Percentiles rank a stretch among this genome's conserved stretches.
Evolutionary conservation across 2,888 invertebrate genomes (phyloP).

Genomic region (Phyto melanocephala): DNA sequence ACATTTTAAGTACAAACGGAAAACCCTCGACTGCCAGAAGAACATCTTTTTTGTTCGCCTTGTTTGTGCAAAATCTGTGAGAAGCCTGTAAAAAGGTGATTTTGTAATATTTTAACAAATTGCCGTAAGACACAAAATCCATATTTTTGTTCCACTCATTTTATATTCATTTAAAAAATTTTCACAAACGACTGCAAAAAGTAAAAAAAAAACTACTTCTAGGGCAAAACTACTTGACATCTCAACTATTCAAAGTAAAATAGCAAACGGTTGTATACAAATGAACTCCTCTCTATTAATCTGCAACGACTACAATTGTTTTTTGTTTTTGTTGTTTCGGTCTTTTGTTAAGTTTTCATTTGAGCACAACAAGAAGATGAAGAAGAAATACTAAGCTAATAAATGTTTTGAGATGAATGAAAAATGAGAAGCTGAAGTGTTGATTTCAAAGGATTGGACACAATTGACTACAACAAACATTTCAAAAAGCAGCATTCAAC

Average conservation of each 20-base stretch:
- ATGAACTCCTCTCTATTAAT: constrained; percentile 42
- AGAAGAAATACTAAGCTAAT: constrained; percentile 10
- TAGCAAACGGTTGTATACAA: constrained; percentile 29
- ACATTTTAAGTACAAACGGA: background rate
- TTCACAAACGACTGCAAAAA: background rate
- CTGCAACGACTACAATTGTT: constrained; percentile 16
- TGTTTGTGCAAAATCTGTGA: background rate
- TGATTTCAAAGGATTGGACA: constrained; percentile 35
- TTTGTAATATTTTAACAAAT: constrained; percentile 41
- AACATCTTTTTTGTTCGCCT: background rate
- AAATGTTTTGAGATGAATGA: constrained; percentile 31
- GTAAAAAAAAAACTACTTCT: background rate
- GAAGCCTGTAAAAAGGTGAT: constrained; percentile 14
- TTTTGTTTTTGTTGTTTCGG: background rate
- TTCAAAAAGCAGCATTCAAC: background rate
- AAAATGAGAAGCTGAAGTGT: constrained; percentile 16
- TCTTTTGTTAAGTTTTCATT: constrained; percentile 9
- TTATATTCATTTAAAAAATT: constrained; percentile 14
- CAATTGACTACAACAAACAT: constrained; percentile 22
- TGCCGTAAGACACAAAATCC: constrained; percentile 35
- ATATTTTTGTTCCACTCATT: constrained; percentile 1
- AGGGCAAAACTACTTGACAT: constrained; percentile 36
- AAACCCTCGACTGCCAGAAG: constrained; percentile 9
- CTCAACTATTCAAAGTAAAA: constrained; percentile 22
- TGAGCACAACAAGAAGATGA: background rate